These are phyloP conservation scores for Cacoxenus indagator DNA, from an alignment of 2,888 invertebrate genomes.

Conservation along the genomic window DNA sequence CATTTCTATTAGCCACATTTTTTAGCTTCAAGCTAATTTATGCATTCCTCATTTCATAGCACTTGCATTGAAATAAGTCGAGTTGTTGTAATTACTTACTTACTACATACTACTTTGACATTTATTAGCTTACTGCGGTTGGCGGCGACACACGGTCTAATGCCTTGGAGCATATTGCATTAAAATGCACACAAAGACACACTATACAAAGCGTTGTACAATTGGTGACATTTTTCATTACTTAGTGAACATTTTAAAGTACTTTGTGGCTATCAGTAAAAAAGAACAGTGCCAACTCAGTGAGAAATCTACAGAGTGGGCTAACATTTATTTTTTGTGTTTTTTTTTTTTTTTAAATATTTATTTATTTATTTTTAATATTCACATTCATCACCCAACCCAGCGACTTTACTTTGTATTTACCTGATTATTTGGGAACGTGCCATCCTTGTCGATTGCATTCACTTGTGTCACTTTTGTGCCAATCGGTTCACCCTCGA, in stretches of 20 bases:
- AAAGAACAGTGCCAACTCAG: too few species aligned
- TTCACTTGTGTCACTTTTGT: constrained; percentile 96
- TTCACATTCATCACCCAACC: background rate
- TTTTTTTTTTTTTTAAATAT: background rate
- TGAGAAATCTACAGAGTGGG: too few species aligned
- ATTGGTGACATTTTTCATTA: too few species aligned
- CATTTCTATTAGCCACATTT: too few species aligned
- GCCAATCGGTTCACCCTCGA: constrained; percentile 94
- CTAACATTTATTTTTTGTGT: background rate
- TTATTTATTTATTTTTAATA: background rate
- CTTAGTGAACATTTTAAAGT: background rate
- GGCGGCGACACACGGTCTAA: constrained; percentile 26
- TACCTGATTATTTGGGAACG: constrained; percentile 94
- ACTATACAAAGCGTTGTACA: background rate
- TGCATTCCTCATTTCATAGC: too few species aligned
- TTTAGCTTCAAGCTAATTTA: too few species aligned
- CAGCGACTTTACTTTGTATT: constrained; percentile 38
- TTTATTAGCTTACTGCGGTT: constrained; percentile 55
- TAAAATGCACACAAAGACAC: background rate
- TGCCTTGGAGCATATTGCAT: background rate
- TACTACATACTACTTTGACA: constrained; percentile 62
- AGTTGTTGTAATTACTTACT: too few species aligned
- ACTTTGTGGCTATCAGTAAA: too few species aligned
- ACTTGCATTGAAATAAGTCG: too few species aligned
- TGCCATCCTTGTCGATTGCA: constrained; percentile 96